phyloP scores from a whole-genome alignment of 2,888 invertebrate genomes.

The Eupithecia insigniata region DNA sequence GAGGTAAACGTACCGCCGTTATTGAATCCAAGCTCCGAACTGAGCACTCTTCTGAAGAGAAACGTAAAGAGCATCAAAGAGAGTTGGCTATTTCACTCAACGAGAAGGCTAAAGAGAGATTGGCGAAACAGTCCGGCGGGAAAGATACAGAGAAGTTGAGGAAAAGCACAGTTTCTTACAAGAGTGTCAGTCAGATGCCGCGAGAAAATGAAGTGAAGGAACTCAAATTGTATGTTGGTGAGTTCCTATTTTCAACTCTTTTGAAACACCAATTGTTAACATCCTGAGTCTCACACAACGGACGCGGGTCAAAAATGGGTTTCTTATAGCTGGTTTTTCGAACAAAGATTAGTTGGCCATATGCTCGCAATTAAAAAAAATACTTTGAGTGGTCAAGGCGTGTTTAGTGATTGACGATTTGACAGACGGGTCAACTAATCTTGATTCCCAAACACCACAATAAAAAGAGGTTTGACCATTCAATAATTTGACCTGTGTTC shows the following conservation, averaged over 20 bases:
- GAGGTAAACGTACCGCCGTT: constrained; percentile 94
- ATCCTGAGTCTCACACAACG: too few relatives aligned
- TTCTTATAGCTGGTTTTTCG: not conserved
- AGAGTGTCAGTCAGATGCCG: constrained; percentile 95
- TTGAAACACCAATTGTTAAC: too few relatives aligned
- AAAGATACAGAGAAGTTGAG: constrained; percentile 95
- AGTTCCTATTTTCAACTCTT: constrained; percentile 70
- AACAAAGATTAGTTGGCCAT: not conserved
- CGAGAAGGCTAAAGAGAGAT: constrained; percentile 95
- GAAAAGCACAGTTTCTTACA: constrained; percentile 98
- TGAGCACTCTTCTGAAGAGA: constrained; percentile 98
- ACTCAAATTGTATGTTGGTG: constrained; percentile 96
- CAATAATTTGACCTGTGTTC: not conserved
- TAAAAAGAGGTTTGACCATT: too few relatives aligned
- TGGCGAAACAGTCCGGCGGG: constrained; percentile 93
- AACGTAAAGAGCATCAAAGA: constrained; percentile 97
- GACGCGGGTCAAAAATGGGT: too few relatives aligned
- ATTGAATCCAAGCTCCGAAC: constrained; percentile 96
- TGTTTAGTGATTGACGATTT: too few relatives aligned
- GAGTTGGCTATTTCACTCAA: constrained; percentile 96
- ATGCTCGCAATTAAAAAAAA: too few relatives aligned
- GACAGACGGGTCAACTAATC: too few relatives aligned
- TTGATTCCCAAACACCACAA: too few relatives aligned
- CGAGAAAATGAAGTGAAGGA: constrained; percentile 96
- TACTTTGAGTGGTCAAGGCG: too few relatives aligned